These are phyloP conservation scores for Gobio occitaniae DNA, from an alignment of 2,797 vertebrate genomes.

Conservation along the genomic window DNA sequence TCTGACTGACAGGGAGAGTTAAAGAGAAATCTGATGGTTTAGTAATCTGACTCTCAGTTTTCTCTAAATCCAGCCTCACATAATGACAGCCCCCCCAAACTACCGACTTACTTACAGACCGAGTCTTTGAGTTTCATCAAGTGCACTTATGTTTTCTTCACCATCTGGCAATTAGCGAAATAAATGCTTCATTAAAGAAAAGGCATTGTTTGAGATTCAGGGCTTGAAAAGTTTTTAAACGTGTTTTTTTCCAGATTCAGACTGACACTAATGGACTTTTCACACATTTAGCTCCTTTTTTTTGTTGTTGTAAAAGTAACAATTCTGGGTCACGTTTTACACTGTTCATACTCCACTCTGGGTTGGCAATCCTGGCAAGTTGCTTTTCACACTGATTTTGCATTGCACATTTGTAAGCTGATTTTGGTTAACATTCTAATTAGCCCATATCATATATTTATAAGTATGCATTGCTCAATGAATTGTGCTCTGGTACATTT, in stretches of 20 bases:
- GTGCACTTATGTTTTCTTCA: slow-evolving; percentile 11
- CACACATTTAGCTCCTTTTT: not conserved
- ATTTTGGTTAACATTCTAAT: slow-evolving; percentile 18
- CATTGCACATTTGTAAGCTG: not conserved
- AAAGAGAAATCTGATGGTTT: slow-evolving; percentile 17
- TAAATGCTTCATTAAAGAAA: not conserved
- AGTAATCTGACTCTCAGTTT: slow-evolving; percentile 28
- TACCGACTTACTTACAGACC: not conserved
- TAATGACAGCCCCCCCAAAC: slow-evolving; percentile 4
- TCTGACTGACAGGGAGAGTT: slow-evolving; percentile 5
- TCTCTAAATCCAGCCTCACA: slow-evolving; percentile 4
- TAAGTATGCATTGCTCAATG: slow-evolving; percentile 6
- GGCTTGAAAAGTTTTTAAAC: not conserved
- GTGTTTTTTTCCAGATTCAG: not conserved
- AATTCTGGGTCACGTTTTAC: not conserved
- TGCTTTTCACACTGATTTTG: not conserved
- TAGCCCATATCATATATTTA: not conserved
- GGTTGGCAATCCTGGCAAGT: not conserved
- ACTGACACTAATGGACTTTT: not conserved
- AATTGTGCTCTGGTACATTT: not conserved
- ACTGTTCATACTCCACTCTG: not conserved
- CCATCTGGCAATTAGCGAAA: not conserved
- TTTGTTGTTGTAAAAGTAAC: not conserved
- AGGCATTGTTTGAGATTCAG: not conserved
- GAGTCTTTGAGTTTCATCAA: slow-evolving; percentile 2